Conservation (phyloP, 2,797 vertebrate species). For the Bryconaethiops microstoma region DNA sequence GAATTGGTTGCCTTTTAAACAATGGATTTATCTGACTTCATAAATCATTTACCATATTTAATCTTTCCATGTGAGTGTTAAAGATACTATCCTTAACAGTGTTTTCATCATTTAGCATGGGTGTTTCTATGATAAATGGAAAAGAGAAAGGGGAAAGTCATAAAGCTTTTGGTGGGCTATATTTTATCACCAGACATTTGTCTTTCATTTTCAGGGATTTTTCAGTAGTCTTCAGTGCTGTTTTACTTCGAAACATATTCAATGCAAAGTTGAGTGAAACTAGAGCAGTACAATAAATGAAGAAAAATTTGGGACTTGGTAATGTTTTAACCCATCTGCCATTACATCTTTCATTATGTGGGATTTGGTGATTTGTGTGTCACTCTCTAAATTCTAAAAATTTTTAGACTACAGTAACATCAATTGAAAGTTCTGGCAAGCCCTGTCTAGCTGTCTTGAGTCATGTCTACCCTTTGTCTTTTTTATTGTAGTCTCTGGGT, state of each 20-base stretch:
- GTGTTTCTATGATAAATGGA: slow-evolving; percentile 3
- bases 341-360: slow-evolving; percentile 36
- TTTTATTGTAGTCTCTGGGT: slow-evolving; percentile 66
- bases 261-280: slow-evolving; percentile 15
- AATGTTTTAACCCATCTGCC: slow-evolving; percentile 7
- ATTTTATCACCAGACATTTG: slow-evolving; percentile 32
- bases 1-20: slow-evolving; percentile 44
- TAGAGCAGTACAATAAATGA: slow-evolving; percentile 10
- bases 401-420: slow-evolving; percentile 33
- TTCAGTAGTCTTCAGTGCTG: slow-evolving; percentile 34
- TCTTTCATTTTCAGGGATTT: slow-evolving; percentile 46
- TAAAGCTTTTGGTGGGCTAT: background rate
- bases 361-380: slow-evolving; percentile 29
- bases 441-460: slow-evolving; percentile 61
- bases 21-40: slow-evolving; percentile 11
- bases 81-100: slow-evolving; percentile 5
- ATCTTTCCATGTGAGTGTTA: slow-evolving; percentile 23
- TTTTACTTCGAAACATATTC: slow-evolving; percentile 14
- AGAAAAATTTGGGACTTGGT: slow-evolving; percentile 10
- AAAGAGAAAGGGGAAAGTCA: slow-evolving; percentile 15
- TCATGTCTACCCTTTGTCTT: slow-evolving; percentile 62
- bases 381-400: slow-evolving; percentile 20
- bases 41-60: background rate
- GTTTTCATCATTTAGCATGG: slow-evolving; percentile 1
- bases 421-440: slow-evolving; percentile 50